Conservation (phyloP, 2,888 invertebrate species). For the Elegia similella region DNA sequence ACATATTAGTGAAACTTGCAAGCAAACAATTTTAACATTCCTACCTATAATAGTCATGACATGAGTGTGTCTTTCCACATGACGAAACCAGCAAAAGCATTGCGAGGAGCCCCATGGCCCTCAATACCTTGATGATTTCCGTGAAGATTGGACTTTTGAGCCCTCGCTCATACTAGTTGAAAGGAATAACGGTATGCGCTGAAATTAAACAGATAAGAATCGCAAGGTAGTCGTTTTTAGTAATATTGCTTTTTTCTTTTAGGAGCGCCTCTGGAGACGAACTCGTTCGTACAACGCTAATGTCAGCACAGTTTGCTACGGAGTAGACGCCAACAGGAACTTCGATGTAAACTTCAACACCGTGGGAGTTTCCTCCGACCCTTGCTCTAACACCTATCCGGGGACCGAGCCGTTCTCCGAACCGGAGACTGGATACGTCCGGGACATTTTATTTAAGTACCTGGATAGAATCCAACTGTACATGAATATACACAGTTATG, state of each 20-base stretch:
- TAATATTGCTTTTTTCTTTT: not conserved
- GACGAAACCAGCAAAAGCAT: too few species aligned
- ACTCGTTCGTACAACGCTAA: slow-evolving; percentile 42
- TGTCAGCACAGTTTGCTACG: slow-evolving; percentile 38
- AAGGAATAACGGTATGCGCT: too few species aligned
- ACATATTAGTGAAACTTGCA: too few species aligned
- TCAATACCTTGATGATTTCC: too few species aligned
- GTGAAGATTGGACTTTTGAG: too few species aligned
- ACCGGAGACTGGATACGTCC: slow-evolving; percentile 80
- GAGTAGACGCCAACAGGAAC: slow-evolving; percentile 53
- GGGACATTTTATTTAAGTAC: slow-evolving; percentile 71
- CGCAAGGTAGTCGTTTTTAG: not conserved
- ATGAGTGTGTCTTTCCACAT: too few species aligned
- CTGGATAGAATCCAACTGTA: slow-evolving; percentile 39
- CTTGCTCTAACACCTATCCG: slow-evolving; percentile 82
- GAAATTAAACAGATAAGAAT: too few species aligned
- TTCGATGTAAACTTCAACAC: slow-evolving; percentile 47
- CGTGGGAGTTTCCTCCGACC: slow-evolving; percentile 43
- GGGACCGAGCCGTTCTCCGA: slow-evolving; percentile 84
- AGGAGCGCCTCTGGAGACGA: slow-evolving; percentile 51
- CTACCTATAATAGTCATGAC: too few species aligned
- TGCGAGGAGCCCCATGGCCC: too few species aligned
- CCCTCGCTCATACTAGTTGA: too few species aligned
- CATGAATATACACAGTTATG: slow-evolving; percentile 87
- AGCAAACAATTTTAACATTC: too few species aligned